phyloP scores from a whole-genome alignment of 2,888 invertebrate species.

The Heliconius ethilla region DNA sequence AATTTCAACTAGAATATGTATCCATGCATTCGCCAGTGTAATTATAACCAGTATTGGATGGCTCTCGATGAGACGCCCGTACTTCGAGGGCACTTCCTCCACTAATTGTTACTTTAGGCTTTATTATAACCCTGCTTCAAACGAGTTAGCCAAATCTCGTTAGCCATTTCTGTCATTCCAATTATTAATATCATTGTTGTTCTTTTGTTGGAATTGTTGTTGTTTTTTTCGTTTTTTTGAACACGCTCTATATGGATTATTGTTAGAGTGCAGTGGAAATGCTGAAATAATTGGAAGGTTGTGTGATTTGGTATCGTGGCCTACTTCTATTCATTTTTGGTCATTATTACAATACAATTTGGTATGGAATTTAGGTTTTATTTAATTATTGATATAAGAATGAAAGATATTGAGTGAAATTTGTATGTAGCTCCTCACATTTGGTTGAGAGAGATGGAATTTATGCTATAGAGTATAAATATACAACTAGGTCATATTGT shows the following conservation, averaged over 20 bases:
- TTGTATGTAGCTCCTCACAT: too few species aligned
- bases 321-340: not conserved
- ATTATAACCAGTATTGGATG: slow-evolving; percentile 19
- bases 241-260: not conserved
- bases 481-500: not conserved
- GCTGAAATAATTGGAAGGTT: not conserved
- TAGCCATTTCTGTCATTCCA: slow-evolving; percentile 17
- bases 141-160: slow-evolving; percentile 26
- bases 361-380: not conserved
- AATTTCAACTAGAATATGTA: slow-evolving; percentile 18
- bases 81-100: slow-evolving; percentile 26
- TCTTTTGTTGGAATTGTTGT: not conserved
- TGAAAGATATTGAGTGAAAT: not conserved
- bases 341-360: not conserved
- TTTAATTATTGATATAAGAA: not conserved
- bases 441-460: not conserved
- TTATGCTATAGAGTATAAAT: not conserved
- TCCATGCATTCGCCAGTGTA: slow-evolving; percentile 23
- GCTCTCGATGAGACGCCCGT: slow-evolving; percentile 27
- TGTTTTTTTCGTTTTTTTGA: not conserved
- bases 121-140: slow-evolving; percentile 12
- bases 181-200: not conserved
- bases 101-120: slow-evolving; percentile 26
- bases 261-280: not conserved
- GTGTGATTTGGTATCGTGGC: not conserved